A percentile compares a stretch with the other conserved stretches of the same genome.
phyloP scores from a whole-genome alignment of 2,797 vertebrate genomes.

The Squalus acanthias region DNA sequence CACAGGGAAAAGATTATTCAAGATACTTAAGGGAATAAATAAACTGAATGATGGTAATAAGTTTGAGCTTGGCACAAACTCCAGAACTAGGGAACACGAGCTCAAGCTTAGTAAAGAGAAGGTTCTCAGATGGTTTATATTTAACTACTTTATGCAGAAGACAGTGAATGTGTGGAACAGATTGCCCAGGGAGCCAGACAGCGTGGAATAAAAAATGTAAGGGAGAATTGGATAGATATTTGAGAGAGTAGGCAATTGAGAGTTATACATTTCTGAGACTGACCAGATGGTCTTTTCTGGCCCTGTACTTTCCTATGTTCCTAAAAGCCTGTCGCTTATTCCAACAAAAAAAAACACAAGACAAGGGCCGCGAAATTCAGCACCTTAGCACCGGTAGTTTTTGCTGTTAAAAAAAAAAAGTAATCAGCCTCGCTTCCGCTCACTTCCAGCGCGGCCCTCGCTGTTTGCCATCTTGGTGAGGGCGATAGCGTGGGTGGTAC shows the following conservation, averaged over 20 bases:
- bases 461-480: too few species aligned
- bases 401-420: too few species aligned
- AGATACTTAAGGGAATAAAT: background rate
- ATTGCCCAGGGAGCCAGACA: background rate
- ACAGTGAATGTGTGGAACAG: background rate
- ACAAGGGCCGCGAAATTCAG: background rate
- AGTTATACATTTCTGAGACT: background rate
- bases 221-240: background rate
- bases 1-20: background rate
- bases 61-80: background rate
- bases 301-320: background rate
- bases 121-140: background rate
- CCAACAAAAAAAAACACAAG: background rate
- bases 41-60: background rate
- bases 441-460: too few species aligned
- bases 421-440: too few species aligned
- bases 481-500: too few species aligned
- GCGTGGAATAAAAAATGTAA: background rate
- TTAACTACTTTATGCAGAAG: background rate
- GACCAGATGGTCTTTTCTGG: background rate
- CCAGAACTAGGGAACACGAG: background rate
- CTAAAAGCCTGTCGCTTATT: background rate
- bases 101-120: background rate
- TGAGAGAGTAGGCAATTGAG: background rate
- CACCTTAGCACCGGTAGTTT: background rate